Base-by-base conservation (phyloP, 2,113 vertebrate genomes). In the Daboia siamensis region DNA sequence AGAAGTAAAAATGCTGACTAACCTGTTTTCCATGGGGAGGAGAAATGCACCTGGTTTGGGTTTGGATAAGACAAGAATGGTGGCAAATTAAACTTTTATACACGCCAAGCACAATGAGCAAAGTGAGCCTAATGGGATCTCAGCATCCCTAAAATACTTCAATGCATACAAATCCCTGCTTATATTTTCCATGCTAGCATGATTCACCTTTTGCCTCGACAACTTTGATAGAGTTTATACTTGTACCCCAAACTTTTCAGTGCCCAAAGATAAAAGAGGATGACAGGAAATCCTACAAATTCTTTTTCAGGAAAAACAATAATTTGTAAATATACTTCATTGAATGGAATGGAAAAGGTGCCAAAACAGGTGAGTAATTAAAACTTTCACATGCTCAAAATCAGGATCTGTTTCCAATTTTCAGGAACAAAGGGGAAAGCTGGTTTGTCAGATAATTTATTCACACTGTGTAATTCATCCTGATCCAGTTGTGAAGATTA, bases 401-500 rank as follows among this genome's bases (percentile, higher is more conserved):
- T 85, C 3, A 74, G 46, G 87, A 87, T 88, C 59, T 24, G 91
- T 24, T 64, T 87, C 8, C n/a, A 92, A 64, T 91, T 93, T 92
- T 93, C 0, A 61, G 80, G 44, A 85, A 90, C 88, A 93, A 88
- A 88, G 0, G 1, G 33, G 74, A 10, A 48, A 61, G 93, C 87
- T 61, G 2, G 0, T 52, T 2, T 95, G 92, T 86, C 46, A 91
- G 44, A 90, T 88, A 93, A 92, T 90, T 91, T 93, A 90, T 94
- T 96, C 93, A 88, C 69, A 92, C 84, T 5, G 54, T 1, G 4
- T 90, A 52, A 87, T 94, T 96, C 86, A 94, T 86, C 10, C 85
- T 61, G 33, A 10, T 94, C 93, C 94, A 80, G 59, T 92, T 95
- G 23, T 91, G 90, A 93, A n/a, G 54, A 94, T 95, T 95, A 93